These are phyloP conservation scores for Typhlichthys eigenmanni DNA, from an alignment of 2,797 vertebrate genomes.

Conservation along the genomic window DNA sequence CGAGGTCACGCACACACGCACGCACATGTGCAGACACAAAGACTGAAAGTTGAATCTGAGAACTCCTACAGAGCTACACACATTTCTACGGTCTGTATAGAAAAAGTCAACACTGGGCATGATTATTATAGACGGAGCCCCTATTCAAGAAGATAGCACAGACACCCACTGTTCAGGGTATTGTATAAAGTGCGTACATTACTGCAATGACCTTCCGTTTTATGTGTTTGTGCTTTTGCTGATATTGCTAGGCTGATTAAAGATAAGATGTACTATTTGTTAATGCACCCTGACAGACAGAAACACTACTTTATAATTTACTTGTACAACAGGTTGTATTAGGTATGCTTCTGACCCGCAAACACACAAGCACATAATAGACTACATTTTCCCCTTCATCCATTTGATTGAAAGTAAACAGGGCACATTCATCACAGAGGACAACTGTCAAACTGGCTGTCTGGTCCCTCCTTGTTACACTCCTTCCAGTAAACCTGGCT, in stretches of 20 bases:
- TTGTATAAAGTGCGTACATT: neutral
- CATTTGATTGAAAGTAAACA: conserved; percentile 30
- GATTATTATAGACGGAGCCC: no score
- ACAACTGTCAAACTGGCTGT: conserved; percentile 12
- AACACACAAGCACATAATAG: conserved; percentile 7
- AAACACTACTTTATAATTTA: neutral
- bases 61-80: no score
- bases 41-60: no score
- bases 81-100: no score
- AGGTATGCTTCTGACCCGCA: neutral
- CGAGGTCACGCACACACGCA: neutral
- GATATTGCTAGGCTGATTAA: no score
- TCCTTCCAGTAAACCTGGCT: no score
- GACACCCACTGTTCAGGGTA: neutral
- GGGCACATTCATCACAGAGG: conserved; percentile 14
- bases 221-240: no score
- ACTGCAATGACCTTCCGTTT: neutral
- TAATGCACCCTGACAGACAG: neutral
- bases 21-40: no score
- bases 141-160: no score
- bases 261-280: no score
- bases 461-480: conserved; percentile 14
- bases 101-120: no score
- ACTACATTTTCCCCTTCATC: conserved; percentile 12
- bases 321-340: no score